Percentiles rank a stretch among this genome's conserved stretches.
phyloP scores from a whole-genome alignment of 2,797 vertebrate genomes.

The Lepus townsendii region DNA sequence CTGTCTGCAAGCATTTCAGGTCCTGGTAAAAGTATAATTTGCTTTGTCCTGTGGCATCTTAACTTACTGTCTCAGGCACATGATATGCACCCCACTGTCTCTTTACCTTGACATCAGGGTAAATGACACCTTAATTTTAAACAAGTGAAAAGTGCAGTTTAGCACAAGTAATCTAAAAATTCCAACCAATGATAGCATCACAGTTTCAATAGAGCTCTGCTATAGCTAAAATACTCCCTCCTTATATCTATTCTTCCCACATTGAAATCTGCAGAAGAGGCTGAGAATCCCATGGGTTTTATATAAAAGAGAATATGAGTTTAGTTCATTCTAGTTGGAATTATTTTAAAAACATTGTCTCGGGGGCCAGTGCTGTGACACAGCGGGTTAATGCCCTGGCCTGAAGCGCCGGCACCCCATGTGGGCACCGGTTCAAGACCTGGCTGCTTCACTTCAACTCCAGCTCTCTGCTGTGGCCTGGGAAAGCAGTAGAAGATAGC shows the following conservation, averaged over 20 bases:
- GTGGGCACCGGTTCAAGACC: no score
- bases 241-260: background rate
- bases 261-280: background rate
- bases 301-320: background rate
- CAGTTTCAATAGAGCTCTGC: background rate
- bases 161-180: background rate
- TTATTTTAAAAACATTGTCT: constrained; percentile 8
- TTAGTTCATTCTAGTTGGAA: background rate
- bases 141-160: constrained; percentile 42
- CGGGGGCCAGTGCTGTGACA: no score
- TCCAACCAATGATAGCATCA: background rate
- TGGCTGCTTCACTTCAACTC: no score
- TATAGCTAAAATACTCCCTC: background rate
- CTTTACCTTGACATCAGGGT: background rate
- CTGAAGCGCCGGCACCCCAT: no score
- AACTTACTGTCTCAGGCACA: background rate
- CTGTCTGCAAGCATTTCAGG: constrained; percentile 71
- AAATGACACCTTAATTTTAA: constrained; percentile 50
- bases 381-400: no score
- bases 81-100: background rate
- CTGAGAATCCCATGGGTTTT: background rate
- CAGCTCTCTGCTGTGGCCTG: no score
- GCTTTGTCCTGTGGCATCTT: background rate
- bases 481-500: no score
- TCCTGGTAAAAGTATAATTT: background rate